Percentiles rank a stretch among this genome's conserved stretches.
phyloP scores from a whole-genome alignment of 2,888 invertebrate genomes.

The Protophormia terraenovae region DNA sequence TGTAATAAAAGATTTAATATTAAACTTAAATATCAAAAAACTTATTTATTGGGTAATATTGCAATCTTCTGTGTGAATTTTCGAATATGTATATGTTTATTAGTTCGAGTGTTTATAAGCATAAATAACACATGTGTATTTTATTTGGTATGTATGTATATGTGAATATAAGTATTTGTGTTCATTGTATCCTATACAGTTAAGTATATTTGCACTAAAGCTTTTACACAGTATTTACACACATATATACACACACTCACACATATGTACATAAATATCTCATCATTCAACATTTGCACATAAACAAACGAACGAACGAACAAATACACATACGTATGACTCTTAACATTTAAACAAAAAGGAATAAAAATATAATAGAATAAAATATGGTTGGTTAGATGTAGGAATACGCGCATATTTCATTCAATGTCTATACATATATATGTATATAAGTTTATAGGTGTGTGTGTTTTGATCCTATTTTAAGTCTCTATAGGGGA shows the following conservation, averaged over 20 bases:
- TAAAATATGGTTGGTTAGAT: neutral
- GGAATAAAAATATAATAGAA: constrained; percentile 9
- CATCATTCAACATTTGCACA: neutral
- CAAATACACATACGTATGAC: neutral
- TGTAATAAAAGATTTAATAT: no score
- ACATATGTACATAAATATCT: neutral
- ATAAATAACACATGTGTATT: constrained; percentile 26
- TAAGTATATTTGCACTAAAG: constrained; percentile 16
- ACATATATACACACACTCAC: neutral
- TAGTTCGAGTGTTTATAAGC: neutral
- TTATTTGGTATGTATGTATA: neutral
- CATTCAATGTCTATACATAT: neutral
- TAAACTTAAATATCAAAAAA: no score
- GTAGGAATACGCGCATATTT: neutral
- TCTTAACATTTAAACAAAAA: neutral
- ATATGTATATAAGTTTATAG: neutral
- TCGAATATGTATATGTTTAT: neutral
- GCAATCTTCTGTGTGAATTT: neutral
- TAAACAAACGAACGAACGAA: no score
- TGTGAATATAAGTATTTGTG: neutral
- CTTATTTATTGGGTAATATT: neutral
- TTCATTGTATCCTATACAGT: neutral
- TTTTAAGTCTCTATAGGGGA: constrained; percentile 1
- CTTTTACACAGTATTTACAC: constrained; percentile 4
- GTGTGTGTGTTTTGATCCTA: constrained; percentile 3